These are phyloP conservation scores for Drosophila mettleri DNA, from an alignment of 2,888 invertebrate species.

Conservation along the genomic window DNA sequence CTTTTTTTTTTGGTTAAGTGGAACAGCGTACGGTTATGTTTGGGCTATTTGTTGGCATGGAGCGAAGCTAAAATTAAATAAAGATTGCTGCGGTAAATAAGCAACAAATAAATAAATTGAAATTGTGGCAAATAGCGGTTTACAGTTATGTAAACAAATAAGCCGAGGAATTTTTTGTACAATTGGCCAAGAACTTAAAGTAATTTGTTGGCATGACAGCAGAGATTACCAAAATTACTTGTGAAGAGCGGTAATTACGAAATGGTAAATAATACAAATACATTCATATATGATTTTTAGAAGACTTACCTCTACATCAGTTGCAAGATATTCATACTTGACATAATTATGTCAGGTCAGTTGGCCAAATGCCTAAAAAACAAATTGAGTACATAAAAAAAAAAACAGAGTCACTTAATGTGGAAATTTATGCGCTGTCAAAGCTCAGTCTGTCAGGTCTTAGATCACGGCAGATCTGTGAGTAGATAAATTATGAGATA, in stretches of 20 bases:
- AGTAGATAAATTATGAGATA: background rate
- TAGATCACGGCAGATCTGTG: slow-evolving; percentile 22
- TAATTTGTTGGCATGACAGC: slow-evolving; percentile 25
- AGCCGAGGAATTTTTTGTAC: slow-evolving; percentile 4
- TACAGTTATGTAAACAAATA: slow-evolving; percentile 52
- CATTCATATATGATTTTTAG: background rate
- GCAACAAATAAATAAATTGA: slow-evolving; percentile 71
- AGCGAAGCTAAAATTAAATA: slow-evolving; percentile 54
- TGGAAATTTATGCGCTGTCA: slow-evolving; percentile 16
- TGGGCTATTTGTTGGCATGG: slow-evolving; percentile 42
- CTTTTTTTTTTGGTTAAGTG: slow-evolving; percentile 50
- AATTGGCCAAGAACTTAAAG: slow-evolving; percentile 22
- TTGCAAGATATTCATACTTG: slow-evolving; percentile 14
- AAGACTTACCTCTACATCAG: background rate
- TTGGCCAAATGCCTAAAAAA: slow-evolving; percentile 13
- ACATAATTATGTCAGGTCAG: slow-evolving; percentile 38
- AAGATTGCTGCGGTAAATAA: slow-evolving; percentile 67
- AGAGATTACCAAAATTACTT: slow-evolving; percentile 13
- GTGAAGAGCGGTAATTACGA: slow-evolving; percentile 2
- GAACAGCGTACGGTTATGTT: slow-evolving; percentile 68
- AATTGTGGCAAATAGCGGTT: slow-evolving; percentile 73
- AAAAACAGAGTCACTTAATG: background rate
- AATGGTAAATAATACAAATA: background rate
- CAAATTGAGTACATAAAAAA: background rate
- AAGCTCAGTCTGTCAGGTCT: slow-evolving; percentile 9